phyloP scores from a whole-genome alignment of 2,888 invertebrate species.

The Leptopilina myrica region DNA sequence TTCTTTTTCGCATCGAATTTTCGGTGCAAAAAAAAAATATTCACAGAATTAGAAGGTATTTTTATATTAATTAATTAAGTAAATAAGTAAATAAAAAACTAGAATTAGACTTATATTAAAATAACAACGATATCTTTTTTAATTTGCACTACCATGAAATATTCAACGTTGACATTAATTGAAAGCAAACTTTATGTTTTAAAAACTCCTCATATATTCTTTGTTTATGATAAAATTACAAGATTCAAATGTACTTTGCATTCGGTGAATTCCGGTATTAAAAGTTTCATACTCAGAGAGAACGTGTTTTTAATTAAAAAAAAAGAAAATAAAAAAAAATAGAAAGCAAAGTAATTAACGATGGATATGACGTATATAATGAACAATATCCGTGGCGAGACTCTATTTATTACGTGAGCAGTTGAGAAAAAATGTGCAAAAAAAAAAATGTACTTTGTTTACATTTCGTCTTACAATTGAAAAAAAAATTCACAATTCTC shows the following conservation, averaged over 20 bases:
- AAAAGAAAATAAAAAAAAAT: neutral
- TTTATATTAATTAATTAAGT: too few relatives aligned
- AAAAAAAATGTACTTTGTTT: conserved; percentile 1
- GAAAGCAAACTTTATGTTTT: neutral
- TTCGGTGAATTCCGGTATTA: conserved; percentile 17
- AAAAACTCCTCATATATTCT: neutral
- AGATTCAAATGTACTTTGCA: neutral
- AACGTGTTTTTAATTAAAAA: conserved; percentile 63
- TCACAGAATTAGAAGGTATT: too few relatives aligned
- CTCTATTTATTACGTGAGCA: conserved; percentile 23
- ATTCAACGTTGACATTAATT: neutral
- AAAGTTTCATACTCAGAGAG: neutral
- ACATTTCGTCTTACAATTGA: conserved; percentile 55
- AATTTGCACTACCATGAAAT: too few relatives aligned
- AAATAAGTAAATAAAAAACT: too few relatives aligned
- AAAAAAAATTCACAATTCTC: conserved; percentile 60
- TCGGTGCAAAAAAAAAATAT: too few relatives aligned
- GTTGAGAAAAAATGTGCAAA: too few relatives aligned
- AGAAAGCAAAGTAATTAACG: conserved; percentile 64
- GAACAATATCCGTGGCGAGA: conserved; percentile 62
- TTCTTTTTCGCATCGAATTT: too few relatives aligned
- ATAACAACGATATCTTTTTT: neutral
- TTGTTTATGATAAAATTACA: neutral
- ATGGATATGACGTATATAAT: conserved; percentile 58
- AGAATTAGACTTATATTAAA: too few relatives aligned